A percentile compares a stretch with the other conserved stretches of the same genome.
Conservation (phyloP, 2,797 vertebrate species). For the Sphenopsis melanotis region DNA sequence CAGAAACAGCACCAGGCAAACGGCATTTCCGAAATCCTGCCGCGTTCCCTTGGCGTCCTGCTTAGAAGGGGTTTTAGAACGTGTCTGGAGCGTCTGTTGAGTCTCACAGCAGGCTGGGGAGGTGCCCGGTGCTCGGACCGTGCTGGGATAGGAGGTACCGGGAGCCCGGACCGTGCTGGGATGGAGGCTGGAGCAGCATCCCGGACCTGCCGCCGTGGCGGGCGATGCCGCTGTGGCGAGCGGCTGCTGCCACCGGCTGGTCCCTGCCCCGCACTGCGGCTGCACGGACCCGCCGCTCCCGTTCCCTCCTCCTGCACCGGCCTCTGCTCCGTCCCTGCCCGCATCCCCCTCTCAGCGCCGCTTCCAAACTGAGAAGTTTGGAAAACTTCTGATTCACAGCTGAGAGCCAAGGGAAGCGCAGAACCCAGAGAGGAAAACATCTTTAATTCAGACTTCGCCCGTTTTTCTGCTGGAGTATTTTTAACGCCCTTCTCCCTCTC, state of each 20-base stretch:
- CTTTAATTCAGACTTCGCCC: not conserved
- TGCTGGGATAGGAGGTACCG: no score
- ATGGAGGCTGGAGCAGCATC: not conserved
- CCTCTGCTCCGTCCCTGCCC: rapidly evolving
- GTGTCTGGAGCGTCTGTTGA: rapidly evolving
- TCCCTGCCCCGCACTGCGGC: not conserved
- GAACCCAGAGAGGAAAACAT: rapidly evolving
- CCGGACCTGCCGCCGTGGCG: no score
- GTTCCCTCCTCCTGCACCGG: not conserved
- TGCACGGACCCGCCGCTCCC: not conserved
- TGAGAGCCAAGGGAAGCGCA: not conserved
- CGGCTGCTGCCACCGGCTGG: slow-evolving; percentile 48
- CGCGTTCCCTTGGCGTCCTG: not conserved
- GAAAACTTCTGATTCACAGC: not conserved
- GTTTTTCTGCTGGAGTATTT: not conserved
- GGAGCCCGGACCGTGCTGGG: no score
- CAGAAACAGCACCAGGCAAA: rapidly evolving
- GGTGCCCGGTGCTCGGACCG: no score
- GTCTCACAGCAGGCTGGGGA: not conserved
- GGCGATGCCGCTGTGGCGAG: not conserved
- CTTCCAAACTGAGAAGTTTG: not conserved
- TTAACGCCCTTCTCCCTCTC: not conserved
- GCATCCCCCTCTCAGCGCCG: rapidly evolving
- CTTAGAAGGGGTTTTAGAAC: rapidly evolving
- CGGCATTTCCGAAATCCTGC: not conserved